A percentile compares a stretch with the other conserved stretches of the same genome.
These are phyloP conservation scores for Exephanes ischioxanthus DNA, from an alignment of 2,888 invertebrate species.

Conservation along the genomic window DNA sequence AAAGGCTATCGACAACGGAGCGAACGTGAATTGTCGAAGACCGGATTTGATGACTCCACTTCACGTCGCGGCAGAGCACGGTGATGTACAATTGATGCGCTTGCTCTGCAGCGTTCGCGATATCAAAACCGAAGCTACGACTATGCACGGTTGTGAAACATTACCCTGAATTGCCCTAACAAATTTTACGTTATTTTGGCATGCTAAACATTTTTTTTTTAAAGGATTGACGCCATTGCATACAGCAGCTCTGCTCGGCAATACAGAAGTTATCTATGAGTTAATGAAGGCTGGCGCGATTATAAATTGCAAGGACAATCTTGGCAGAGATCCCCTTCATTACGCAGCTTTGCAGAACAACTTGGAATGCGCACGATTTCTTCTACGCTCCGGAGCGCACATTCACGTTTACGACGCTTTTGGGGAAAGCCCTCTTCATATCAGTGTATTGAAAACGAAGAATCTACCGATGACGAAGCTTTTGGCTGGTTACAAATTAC, in stretches of 20 bases:
- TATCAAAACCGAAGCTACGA: constrained; percentile 51
- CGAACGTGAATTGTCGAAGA: constrained; percentile 67
- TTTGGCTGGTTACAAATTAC: constrained; percentile 47
- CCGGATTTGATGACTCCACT: constrained; percentile 63
- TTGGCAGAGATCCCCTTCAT: constrained; percentile 67
- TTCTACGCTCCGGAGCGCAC: constrained; percentile 60
- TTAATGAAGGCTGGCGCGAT: constrained; percentile 60
- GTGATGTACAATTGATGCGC: constrained; percentile 62
- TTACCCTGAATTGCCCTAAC: background rate
- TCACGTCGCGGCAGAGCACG: constrained; percentile 68
- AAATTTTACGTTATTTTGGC: background rate
- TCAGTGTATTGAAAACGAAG: constrained; percentile 67
- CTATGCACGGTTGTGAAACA: constrained; percentile 56
- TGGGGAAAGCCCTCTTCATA: constrained; percentile 66
- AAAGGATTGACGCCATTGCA: constrained; percentile 69
- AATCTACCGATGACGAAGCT: constrained; percentile 65
- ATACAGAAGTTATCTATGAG: constrained; percentile 58
- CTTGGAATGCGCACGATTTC: constrained; percentile 57
- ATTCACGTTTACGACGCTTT: constrained; percentile 68
- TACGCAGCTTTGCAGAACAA: constrained; percentile 66
- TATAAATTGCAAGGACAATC: constrained; percentile 61
- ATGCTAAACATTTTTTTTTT: constrained; percentile 4
- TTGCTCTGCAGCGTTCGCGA: constrained; percentile 48
- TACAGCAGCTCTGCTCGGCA: constrained; percentile 65
- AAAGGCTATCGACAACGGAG: constrained; percentile 59